Conservation (phyloP, 2,113 vertebrate species). For the Oophaga pumilio region DNA sequence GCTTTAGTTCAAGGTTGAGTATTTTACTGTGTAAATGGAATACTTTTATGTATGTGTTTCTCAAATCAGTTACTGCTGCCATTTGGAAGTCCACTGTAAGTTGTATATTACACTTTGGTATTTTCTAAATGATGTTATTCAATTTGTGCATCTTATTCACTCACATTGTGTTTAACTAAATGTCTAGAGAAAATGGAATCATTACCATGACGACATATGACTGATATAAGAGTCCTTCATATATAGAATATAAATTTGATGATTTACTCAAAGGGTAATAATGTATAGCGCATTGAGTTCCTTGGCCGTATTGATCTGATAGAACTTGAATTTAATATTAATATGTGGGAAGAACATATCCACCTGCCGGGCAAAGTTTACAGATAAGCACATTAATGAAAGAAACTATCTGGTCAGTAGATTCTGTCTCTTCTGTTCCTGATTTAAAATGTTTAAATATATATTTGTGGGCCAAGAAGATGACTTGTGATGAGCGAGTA, state of each 20-base stretch:
- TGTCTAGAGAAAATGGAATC: not conserved
- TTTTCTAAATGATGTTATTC: not conserved
- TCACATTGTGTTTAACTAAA: not conserved
- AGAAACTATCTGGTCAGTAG: too few species aligned
- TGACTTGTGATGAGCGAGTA: too few species aligned
- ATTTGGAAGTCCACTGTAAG: not conserved
- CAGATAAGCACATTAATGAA: too few species aligned
- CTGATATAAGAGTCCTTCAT: not conserved
- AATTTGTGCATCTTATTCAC: too few species aligned
- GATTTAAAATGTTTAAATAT: too few species aligned
- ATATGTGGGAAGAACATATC: not conserved
- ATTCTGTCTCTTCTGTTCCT: too few species aligned
- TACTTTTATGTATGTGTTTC: too few species aligned
- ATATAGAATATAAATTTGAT: not conserved
- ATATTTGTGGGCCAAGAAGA: too few species aligned
- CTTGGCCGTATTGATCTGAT: not conserved
- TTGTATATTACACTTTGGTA: not conserved
- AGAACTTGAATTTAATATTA: too few species aligned
- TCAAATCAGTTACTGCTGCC: too few species aligned
- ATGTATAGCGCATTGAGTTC: not conserved
- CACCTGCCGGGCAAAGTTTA: not conserved
- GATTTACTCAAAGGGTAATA: not conserved
- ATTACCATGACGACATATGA: slow-evolving; percentile 1
- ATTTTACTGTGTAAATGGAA: too few species aligned
- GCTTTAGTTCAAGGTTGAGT: too few species aligned